phyloP scores from a whole-genome alignment of 2,888 invertebrate genomes.

The Stratiomys singularior region DNA sequence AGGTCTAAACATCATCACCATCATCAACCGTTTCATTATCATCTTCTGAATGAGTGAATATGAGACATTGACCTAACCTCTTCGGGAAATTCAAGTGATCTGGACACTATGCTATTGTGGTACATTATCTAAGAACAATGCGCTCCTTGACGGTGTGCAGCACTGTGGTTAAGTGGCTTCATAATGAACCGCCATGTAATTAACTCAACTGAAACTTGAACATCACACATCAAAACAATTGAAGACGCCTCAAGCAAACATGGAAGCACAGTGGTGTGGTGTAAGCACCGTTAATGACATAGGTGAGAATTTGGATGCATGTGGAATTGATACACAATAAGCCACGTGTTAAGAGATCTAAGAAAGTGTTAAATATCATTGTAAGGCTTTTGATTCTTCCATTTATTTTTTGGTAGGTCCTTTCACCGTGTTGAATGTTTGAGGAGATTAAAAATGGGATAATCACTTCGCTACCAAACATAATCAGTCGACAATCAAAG shows the following conservation, averaged over 20 bases:
- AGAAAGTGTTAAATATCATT: background rate
- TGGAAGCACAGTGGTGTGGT: background rate
- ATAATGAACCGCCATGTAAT: conserved; percentile 45
- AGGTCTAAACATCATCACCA: background rate
- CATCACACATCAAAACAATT: conserved; percentile 28
- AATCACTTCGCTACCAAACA: too few relatives aligned
- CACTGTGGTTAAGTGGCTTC: conserved; percentile 4
- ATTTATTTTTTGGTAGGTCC: too few relatives aligned
- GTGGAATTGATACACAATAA: background rate
- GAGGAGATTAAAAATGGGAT: too few relatives aligned
- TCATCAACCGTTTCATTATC: background rate
- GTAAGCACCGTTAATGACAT: background rate
- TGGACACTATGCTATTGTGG: conserved; percentile 38
- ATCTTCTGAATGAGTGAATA: conserved; percentile 26
- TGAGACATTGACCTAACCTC: conserved; percentile 52
- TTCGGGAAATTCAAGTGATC: conserved; percentile 48
- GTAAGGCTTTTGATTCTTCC: background rate
- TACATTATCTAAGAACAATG: conserved; percentile 48
- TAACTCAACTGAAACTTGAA: conserved; percentile 41
- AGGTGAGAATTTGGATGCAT: conserved; percentile 17
- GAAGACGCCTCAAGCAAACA: background rate
- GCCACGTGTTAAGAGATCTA: background rate
- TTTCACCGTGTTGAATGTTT: too few relatives aligned
- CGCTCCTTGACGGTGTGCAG: conserved; percentile 30
- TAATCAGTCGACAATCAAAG: too few relatives aligned